A percentile compares a stretch with the other conserved stretches of the same genome.
These are phyloP conservation scores for Drosophila serrata DNA, from an alignment of 1,140 invertebrate genomes.

Conservation along the genomic window DNA sequence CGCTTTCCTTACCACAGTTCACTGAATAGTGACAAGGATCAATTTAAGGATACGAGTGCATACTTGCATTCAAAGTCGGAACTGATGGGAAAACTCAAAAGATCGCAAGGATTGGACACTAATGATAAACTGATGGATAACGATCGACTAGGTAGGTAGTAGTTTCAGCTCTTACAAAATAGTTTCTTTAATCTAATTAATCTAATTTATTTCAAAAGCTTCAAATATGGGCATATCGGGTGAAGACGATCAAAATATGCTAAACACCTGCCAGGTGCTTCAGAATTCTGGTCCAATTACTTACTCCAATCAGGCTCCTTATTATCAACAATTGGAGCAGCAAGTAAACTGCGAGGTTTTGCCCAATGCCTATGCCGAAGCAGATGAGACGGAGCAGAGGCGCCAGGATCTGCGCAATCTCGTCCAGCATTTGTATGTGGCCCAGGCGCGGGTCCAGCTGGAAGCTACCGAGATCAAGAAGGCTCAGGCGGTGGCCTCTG, in stretches of 20 bases:
- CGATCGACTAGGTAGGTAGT: slow-evolving; percentile 7
- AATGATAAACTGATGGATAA: background rate
- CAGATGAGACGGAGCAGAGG: slow-evolving; percentile 61
- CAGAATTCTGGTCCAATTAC: background rate
- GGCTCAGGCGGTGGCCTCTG: slow-evolving; percentile 71
- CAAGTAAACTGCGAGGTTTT: slow-evolving; percentile 2
- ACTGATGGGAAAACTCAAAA: background rate
- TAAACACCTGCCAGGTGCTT: background rate
- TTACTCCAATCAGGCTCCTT: background rate
- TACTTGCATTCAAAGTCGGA: background rate
- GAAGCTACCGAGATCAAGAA: slow-evolving; percentile 81
- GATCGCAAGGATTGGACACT: background rate
- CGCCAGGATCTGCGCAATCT: slow-evolving; percentile 67
- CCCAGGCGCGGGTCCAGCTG: slow-evolving; percentile 80
- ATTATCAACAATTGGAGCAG: background rate
- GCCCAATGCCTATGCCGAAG: slow-evolving; percentile 3
- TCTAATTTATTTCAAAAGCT: too few species aligned
- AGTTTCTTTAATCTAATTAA: too few species aligned
- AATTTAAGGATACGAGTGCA: background rate
- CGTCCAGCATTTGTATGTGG: slow-evolving; percentile 80
- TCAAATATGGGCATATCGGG: too few species aligned
- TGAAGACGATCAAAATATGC: background rate
- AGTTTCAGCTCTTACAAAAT: too few species aligned
- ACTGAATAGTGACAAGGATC: background rate
- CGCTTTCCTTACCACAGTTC: background rate